Conservation (phyloP, 2,797 vertebrate genomes). For the Selene dorsalis region DNA sequence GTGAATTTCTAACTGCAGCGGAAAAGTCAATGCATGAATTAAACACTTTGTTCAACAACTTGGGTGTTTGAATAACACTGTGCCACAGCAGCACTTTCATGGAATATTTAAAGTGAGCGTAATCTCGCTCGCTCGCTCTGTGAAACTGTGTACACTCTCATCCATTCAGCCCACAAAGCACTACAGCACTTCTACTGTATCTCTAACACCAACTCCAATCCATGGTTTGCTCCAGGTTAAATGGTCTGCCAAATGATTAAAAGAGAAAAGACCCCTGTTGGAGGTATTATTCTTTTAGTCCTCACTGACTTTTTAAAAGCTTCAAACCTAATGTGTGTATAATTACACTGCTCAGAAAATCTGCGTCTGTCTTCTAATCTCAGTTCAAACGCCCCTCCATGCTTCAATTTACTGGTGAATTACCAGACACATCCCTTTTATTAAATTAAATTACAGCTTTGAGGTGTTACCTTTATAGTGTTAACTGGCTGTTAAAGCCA, state of each 20-base stretch:
- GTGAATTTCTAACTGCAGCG: conserved; percentile 11
- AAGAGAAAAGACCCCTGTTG: conserved; percentile 6
- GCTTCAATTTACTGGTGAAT: conserved; percentile 28
- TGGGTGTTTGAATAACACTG: conserved; percentile 47
- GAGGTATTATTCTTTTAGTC: not conserved
- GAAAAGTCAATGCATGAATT: conserved; percentile 61
- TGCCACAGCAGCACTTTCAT: conserved; percentile 42
- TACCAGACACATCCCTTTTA: not conserved
- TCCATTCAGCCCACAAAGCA: conserved; percentile 21
- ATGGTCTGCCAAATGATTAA: conserved; percentile 16
- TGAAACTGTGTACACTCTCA: conserved; percentile 17
- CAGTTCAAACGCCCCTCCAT: conserved; percentile 18
- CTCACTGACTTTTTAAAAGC: conserved; percentile 4
- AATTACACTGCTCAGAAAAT: conserved; percentile 19
- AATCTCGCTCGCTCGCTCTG: conserved; percentile 17
- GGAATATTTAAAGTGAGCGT: conserved; percentile 56
- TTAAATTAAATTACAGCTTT: conserved; percentile 25
- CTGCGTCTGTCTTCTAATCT: conserved; percentile 19
- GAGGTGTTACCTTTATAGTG: not conserved
- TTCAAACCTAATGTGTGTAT: conserved; percentile 3
- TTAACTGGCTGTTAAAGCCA: conserved; percentile 5
- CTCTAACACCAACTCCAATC: conserved; percentile 10
- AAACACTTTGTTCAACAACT: conserved; percentile 59
- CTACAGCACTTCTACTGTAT: conserved; percentile 18
- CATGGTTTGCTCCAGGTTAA: conserved; percentile 8